Base-by-base conservation (phyloP, 2,888 invertebrate genomes). In the Cepaea hortensis region DNA sequence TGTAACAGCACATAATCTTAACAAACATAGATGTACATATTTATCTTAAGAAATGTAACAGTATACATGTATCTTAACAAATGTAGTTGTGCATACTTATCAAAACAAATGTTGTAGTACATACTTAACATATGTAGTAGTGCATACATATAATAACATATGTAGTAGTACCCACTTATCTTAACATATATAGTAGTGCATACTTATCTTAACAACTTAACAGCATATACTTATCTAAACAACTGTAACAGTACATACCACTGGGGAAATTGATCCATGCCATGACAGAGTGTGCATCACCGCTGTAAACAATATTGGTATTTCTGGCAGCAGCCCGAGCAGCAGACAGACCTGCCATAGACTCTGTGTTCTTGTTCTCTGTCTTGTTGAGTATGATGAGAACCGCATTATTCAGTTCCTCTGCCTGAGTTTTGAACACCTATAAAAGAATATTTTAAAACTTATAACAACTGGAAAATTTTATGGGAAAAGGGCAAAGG, bases 341-440 rank as follows among this genome's bases (percentile, higher is more conserved):
- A 84, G 84, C 73, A 46, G 79, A 55, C 6, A 87, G 61, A 20
- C 35, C 70, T 15, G 79, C 48, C 3, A 20, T 11, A 55, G 76
- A 65, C n/a, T 87, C 80, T 3, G 48, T 55, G 62, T 87, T 84
- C 35, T 20, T 73, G 23, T 35, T 72, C 23, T 84, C 84, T 7
- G 84, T 68, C 3, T 13, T 80, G 80, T 72, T 73, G 20, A 87
- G 81, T 46, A 80, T 79, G 35, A 9, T 79, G 13, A 80, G 18
- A 4, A 68, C 83, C 35, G 86, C 82, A 55, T 46, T 55, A 35
- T 18, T 75, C 35, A 86, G 79, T 7, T 86, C 86, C 15, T 83
- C 86, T 70, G 75, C 86, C 65, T 86, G 86, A 70, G 79, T 77
- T 48, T 81, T 77, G 46, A 68, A 83, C 13, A 68, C 55, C 86